A percentile compares a stretch with the other conserved stretches of the same genome.
Evolutionary conservation across 2,888 invertebrate species (phyloP).

Genomic region (Latheticus oryzae): DNA sequence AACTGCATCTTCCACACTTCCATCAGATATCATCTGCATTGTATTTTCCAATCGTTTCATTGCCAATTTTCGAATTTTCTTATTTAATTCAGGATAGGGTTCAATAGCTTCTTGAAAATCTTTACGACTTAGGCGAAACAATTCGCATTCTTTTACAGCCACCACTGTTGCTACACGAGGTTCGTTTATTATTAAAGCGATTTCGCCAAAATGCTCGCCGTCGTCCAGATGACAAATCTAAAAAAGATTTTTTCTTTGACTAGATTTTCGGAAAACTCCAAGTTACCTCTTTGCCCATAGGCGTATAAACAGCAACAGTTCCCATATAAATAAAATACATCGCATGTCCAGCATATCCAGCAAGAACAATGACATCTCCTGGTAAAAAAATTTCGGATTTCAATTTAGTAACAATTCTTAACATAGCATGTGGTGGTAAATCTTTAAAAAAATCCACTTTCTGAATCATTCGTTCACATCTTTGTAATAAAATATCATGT

Average conservation of each 20-base stretch:
- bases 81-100: constrained; percentile 14
- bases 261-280: not conserved
- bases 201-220: constrained; percentile 66
- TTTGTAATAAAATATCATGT: constrained; percentile 62
- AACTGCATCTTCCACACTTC: not conserved
- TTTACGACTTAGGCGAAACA: constrained; percentile 60
- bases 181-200: constrained; percentile 64
- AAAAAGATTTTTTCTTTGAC: constrained; percentile 26
- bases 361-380: constrained; percentile 62
- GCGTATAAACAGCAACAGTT: constrained; percentile 64
- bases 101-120: constrained; percentile 56
- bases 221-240: constrained; percentile 66
- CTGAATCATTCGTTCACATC: constrained; percentile 58
- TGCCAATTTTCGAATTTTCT: constrained; percentile 11
- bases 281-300: constrained; percentile 59
- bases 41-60: constrained; percentile 6
- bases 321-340: constrained; percentile 65
- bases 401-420: constrained; percentile 18
- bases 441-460: constrained; percentile 62
- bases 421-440: constrained; percentile 10
- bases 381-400: constrained; percentile 60
- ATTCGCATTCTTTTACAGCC: constrained; percentile 65
- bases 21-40: constrained; percentile 1
- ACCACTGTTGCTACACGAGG: constrained; percentile 62
- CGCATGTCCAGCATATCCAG: constrained; percentile 58